phyloP scores from a whole-genome alignment of 2,888 invertebrate genomes.

The Microctonus brassicae region DNA sequence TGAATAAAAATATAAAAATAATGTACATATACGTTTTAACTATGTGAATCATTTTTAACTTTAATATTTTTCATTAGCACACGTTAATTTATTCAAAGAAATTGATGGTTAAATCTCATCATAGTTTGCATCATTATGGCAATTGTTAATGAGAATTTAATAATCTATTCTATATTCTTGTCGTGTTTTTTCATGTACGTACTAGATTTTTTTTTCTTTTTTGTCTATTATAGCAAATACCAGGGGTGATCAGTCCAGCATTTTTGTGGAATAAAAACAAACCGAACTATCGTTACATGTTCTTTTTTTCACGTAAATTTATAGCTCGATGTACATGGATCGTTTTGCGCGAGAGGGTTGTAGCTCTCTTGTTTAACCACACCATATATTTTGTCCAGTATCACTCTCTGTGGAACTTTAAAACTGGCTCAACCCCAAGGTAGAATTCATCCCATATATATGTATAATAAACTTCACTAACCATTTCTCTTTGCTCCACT shows the following conservation, averaged over 20 bases:
- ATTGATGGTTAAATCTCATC: not conserved
- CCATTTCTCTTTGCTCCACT: conserved; percentile 8
- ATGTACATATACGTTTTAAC: conserved; percentile 11
- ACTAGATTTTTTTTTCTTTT: not conserved
- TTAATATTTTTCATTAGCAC: conserved; percentile 43
- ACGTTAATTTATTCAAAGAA: conserved; percentile 39
- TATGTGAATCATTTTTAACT: conserved; percentile 17
- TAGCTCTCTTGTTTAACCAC: conserved; percentile 40
- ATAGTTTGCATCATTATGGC: not conserved
- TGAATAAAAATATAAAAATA: conserved; percentile 9
- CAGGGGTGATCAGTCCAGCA: too few relatives aligned
- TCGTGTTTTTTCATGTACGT: too few relatives aligned
- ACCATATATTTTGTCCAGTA: conserved; percentile 38
- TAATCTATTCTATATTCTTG: too few relatives aligned
- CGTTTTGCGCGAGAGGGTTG: conserved; percentile 12
- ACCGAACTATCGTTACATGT: not conserved
- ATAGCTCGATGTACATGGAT: not conserved
- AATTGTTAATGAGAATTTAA: not conserved
- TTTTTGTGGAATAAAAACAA: too few relatives aligned
- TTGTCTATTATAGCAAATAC: too few relatives aligned
- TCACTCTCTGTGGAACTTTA: conserved; percentile 32
- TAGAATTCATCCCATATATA: not conserved
- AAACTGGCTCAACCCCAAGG: conserved; percentile 17
- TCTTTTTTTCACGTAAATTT: not conserved
- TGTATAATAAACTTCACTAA: conserved; percentile 37